Percentiles rank a stretch among this genome's conserved stretches.
These are phyloP conservation scores for Ophion ellenae DNA, from an alignment of 2,888 invertebrate species.

Conservation along the genomic window DNA sequence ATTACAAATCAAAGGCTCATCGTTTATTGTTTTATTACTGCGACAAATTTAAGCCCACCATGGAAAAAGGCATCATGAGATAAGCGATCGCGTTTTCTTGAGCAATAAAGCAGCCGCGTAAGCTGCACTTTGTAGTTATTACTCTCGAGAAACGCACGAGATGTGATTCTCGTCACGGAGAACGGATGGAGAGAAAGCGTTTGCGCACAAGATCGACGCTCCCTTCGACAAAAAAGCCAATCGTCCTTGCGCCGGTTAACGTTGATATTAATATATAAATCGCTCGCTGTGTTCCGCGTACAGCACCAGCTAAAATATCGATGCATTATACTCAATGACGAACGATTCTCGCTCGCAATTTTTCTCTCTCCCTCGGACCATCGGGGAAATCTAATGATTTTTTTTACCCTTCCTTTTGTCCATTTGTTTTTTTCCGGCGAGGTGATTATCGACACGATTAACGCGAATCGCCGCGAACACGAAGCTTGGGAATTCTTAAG, in stretches of 20 bases:
- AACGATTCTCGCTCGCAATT: background rate
- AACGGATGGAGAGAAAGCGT: conserved; percentile 51
- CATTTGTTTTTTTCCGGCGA: background rate
- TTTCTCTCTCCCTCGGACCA: background rate
- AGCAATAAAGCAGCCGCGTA: background rate
- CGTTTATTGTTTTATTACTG: background rate
- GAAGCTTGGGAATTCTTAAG: conserved; percentile 2
- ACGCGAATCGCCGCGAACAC: conserved; percentile 23
- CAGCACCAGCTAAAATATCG: background rate
- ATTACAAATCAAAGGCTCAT: background rate
- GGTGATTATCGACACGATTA: background rate
- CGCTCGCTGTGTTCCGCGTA: background rate
- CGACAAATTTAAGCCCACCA: background rate
- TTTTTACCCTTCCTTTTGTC: background rate
- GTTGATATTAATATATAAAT: conserved; percentile 40
- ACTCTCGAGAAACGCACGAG: background rate
- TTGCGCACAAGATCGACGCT: conserved; percentile 25
- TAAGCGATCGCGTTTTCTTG: background rate
- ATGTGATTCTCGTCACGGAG: conserved; percentile 23
- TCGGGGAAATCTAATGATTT: background rate
- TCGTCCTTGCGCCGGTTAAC: conserved; percentile 70
- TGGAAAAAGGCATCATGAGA: background rate
- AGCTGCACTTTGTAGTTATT: conserved; percentile 13
- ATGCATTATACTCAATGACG: conserved; percentile 60
- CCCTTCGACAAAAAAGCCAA: conserved; percentile 44